Percentiles rank a stretch among this genome's conserved stretches.
Evolutionary conservation across 2,113 vertebrate species (phyloP).

Genomic region (Prionailurus bengalensis): DNA sequence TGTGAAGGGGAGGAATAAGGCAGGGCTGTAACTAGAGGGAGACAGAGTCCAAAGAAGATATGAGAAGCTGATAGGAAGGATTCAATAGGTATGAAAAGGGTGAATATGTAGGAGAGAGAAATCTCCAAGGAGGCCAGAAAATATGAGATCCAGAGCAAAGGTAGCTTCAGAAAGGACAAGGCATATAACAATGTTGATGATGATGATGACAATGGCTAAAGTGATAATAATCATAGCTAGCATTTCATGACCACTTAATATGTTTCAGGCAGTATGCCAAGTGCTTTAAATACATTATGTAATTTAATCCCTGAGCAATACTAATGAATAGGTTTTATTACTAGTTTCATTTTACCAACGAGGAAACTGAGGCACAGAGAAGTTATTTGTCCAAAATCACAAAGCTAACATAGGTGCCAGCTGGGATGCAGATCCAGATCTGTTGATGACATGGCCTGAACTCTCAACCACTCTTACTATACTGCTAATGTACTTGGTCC

Average conservation of each 20-base stretch:
- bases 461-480: background rate
- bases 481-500: background rate
- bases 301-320: conserved; percentile 15
- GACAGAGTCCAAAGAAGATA: background rate
- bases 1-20: background rate
- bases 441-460: background rate
- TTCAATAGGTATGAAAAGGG: background rate
- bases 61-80: background rate
- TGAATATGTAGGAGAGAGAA: background rate
- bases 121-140: background rate
- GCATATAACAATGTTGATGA: background rate
- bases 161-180: conserved; percentile 18
- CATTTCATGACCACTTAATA: background rate
- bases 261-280: background rate
- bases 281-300: background rate
- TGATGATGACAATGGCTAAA: background rate
- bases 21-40: background rate
- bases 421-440: background rate
- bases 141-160: background rate
- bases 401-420: background rate
- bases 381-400: background rate
- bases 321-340: background rate
- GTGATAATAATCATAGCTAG: background rate
- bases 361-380: conserved; percentile 1
- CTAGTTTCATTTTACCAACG: background rate